phyloP scores from a whole-genome alignment of 2,797 vertebrate species.

The Etheostoma perlongum region DNA sequence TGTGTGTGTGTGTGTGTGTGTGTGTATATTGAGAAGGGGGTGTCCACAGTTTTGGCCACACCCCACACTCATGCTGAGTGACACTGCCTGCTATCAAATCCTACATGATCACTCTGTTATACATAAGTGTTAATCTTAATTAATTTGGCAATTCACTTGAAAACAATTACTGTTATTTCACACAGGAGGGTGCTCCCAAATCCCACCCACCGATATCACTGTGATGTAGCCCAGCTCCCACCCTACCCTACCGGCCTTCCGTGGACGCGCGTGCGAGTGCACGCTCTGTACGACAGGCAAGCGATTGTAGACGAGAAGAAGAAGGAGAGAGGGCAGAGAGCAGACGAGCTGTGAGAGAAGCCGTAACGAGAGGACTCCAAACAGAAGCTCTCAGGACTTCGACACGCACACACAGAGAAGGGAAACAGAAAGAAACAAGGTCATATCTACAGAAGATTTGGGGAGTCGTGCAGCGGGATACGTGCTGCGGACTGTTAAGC shows the following conservation, averaged over 20 bases:
- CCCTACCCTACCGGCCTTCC: conserved; percentile 41
- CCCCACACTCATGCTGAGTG: conserved; percentile 48
- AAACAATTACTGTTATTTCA: conserved; percentile 26
- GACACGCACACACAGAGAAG: background rate
- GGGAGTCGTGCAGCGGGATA: conserved; percentile 29
- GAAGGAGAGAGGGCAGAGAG: conserved; percentile 14
- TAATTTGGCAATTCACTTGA: background rate
- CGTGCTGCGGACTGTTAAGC: conserved; percentile 45
- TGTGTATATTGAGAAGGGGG: background rate
- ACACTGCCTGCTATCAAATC: conserved; percentile 20
- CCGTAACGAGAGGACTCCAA: conserved; percentile 37
- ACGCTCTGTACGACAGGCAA: conserved; percentile 37
- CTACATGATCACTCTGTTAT: background rate
- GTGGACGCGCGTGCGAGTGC: conserved; percentile 69
- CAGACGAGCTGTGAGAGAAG: conserved; percentile 15
- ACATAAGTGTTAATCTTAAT: background rate
- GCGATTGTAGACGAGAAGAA: conserved; percentile 40
- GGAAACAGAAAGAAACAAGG: conserved; percentile 9
- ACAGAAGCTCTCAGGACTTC: conserved; percentile 45
- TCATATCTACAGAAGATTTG: conserved; percentile 21
- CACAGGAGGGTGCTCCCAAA: conserved; percentile 19
- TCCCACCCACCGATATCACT: conserved; percentile 23
- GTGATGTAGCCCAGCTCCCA: conserved; percentile 30
- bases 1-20: conserved; percentile 6
- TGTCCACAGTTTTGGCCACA: conserved; percentile 48